These are phyloP conservation scores for Cyclopterus lumpus DNA, from an alignment of 2,797 vertebrate species.

Conservation along the genomic window DNA sequence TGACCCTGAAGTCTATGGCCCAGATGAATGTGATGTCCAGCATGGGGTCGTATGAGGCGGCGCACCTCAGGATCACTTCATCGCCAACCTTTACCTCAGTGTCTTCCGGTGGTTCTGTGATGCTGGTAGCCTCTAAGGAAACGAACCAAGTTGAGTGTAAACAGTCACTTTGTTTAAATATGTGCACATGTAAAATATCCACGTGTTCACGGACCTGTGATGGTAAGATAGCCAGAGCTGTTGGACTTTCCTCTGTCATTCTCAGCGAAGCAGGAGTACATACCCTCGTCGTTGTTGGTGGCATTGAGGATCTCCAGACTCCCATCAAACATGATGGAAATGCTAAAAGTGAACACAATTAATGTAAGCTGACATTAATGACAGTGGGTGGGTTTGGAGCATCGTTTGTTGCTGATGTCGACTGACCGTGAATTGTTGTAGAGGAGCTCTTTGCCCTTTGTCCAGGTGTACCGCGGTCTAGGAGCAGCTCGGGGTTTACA, in stretches of 20 bases:
- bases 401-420: not conserved
- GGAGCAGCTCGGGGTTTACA: constrained; percentile 97
- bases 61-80: constrained; percentile 89
- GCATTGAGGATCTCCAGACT: constrained; percentile 95
- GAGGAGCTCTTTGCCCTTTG: constrained; percentile 92
- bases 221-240: constrained; percentile 91
- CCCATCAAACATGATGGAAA: constrained; percentile 92
- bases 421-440: constrained; percentile 90
- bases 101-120: constrained; percentile 90
- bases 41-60: constrained; percentile 90
- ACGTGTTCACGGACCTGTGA: constrained; percentile 86
- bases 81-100: constrained; percentile 90
- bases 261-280: constrained; percentile 94
- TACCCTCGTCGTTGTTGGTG: constrained; percentile 90
- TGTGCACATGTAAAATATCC: not conserved
- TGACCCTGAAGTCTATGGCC: constrained; percentile 91
- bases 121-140: constrained; percentile 89
- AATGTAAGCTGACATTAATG: not conserved
- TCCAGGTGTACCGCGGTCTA: constrained; percentile 93
- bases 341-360: constrained; percentile 74
- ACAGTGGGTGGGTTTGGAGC: not conserved
- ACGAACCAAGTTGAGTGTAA: not conserved
- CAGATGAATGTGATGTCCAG: constrained; percentile 96
- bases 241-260: constrained; percentile 94
- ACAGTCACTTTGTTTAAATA: not conserved